Base-by-base conservation (phyloP, 2,113 vertebrate genomes). In the Callipepla californica region DNA sequence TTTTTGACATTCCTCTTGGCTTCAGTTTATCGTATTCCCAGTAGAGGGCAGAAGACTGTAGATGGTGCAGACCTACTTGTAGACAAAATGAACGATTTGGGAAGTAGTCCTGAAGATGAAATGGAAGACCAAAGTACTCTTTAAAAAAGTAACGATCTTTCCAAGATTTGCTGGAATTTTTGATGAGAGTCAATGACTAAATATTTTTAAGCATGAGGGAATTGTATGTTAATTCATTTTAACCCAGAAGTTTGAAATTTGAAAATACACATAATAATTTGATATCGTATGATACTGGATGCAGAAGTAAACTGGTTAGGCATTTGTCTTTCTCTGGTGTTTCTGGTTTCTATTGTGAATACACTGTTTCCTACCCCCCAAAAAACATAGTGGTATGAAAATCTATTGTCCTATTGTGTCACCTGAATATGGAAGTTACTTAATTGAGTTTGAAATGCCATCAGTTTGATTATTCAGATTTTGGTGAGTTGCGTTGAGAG, bases 31-130 rank as follows among this genome's bases (percentile, higher is more conserved):
- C 20, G 2, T 68, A 78, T 72, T 40, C 25, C 70, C 96, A 42
- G 70, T n/a, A 94, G 95, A 94, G 92, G 85, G 61, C 90, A 73
- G 11, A 80, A 57, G 62, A 36, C 45, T 72, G 77, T 74, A 89
- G 77, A 32, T 40, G 51, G 47, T 10, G 84, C 8, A 34, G 25
- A 18, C 9, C 6, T 51, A 36, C 50, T 13, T 25, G 13, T 15
- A 19, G 30, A 7, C 6, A 7, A 26, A 55, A 55, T 7, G 25
- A 57, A 44, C 21, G 17, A 0, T 5, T 45, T 0, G 7, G 36
- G 25, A 32, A 22, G 28, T 22, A 45, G 12, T 67, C 15, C 20
- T 66, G 47, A 34, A 36, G 32, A 36, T 50, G 9, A 72, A 47
- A 34, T 14, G 51, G 22, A 68, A 59, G 22, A 51, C 23, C 9